Evolutionary conservation across 35 echinoderm and acorn worm genomes (phyloP).

Genomic region (Lytechinus pictus): DNA sequence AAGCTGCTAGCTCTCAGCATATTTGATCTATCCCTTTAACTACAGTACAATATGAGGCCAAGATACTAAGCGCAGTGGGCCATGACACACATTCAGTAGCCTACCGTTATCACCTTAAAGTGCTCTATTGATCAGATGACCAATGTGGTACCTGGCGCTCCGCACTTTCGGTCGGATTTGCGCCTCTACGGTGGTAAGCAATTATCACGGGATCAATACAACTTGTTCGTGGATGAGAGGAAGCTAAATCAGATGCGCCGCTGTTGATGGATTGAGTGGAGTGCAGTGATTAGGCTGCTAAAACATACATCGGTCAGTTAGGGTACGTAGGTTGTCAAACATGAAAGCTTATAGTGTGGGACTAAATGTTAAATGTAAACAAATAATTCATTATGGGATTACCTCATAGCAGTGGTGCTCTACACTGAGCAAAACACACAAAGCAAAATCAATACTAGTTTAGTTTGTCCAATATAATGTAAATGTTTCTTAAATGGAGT

Average conservation of each 20-base stretch:
- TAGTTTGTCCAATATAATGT: too few relatives aligned
- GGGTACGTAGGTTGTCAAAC: not conserved
- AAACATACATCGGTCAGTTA: not conserved
- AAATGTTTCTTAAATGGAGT: too few relatives aligned
- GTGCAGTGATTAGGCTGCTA: not conserved
- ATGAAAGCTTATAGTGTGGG: not conserved
- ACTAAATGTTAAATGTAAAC: not conserved
- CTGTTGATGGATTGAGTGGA: constrained; percentile 5
- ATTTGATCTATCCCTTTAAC: not conserved
- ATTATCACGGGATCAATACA: constrained; percentile 12
- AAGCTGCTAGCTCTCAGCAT: too few relatives aligned
- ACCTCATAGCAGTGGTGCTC: not conserved
- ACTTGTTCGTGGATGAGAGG: not conserved
- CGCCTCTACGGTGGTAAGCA: not conserved
- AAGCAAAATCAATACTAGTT: not conserved
- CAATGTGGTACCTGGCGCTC: not conserved
- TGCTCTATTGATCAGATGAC: not conserved
- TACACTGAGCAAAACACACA: not conserved
- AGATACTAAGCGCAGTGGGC: not conserved
- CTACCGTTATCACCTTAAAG: not conserved
- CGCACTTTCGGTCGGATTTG: not conserved
- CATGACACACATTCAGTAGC: not conserved
- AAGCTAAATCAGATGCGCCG: not conserved
- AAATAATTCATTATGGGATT: not conserved
- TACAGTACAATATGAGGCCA: not conserved